Percentiles rank a stretch among this genome's conserved stretches.
phyloP scores from a whole-genome alignment of 2,797 vertebrate species.

The Stomatorhinus walkeri region DNA sequence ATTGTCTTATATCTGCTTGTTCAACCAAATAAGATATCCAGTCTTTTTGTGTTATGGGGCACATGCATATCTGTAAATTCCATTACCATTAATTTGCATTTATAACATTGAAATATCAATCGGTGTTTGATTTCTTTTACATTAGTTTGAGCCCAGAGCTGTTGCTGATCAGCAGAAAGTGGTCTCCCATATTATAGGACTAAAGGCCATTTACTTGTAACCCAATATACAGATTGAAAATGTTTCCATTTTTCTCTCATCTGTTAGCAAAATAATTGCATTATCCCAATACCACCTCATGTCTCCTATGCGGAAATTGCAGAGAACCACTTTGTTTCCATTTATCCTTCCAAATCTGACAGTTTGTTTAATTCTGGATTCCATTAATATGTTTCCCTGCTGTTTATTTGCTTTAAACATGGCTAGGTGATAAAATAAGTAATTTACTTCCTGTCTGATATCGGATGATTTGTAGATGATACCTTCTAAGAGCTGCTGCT shows the following conservation, averaged over 20 bases:
- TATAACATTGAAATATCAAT: not conserved
- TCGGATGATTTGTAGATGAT: not conserved
- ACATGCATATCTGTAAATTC: not conserved
- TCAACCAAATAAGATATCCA: not conserved
- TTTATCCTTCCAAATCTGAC: not conserved
- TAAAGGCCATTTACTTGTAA: not conserved
- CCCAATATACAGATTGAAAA: not conserved
- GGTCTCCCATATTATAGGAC: not conserved
- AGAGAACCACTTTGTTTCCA: constrained; percentile 1
- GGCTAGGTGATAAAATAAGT: not conserved
- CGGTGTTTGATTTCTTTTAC: not conserved
- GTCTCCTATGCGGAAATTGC: not conserved
- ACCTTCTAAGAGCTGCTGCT: not conserved
- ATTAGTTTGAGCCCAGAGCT: not conserved
- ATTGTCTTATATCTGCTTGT: not conserved
- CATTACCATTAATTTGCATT: not conserved
- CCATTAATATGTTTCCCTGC: not conserved
- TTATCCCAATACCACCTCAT: not conserved
- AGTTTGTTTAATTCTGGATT: not conserved
- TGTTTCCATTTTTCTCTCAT: not conserved
- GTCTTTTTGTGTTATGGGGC: not conserved
- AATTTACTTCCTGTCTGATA: not conserved
- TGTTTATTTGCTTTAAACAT: not conserved
- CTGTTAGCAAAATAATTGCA: not conserved
- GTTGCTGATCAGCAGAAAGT: not conserved